A percentile compares a stretch with the other conserved stretches of the same genome.
Conservation (phyloP, 2,113 vertebrate genomes). For the Zapus hudsonius region DNA sequence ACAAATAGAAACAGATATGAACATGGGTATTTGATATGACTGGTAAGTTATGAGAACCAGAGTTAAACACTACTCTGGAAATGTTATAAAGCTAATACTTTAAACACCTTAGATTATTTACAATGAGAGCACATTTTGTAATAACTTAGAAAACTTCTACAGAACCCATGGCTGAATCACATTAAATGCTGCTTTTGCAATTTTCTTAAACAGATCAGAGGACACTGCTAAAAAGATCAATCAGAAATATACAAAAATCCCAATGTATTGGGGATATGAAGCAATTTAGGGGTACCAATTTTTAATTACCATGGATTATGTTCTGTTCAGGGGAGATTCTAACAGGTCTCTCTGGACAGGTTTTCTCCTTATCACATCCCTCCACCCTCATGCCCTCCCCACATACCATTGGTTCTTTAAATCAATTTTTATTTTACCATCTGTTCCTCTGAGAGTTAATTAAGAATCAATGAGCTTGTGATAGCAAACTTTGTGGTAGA, state of each 20-base stretch:
- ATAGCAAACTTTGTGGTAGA: not conserved
- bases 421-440: slow-evolving; percentile 70
- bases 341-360: slow-evolving; percentile 11
- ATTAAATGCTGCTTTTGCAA: not conserved
- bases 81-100: not conserved
- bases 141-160: not conserved
- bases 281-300: not conserved
- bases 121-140: not conserved
- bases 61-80: not conserved
- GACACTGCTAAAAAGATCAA: not conserved
- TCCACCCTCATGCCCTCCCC: too few species aligned
- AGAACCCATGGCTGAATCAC: not conserved
- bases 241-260: slow-evolving; percentile 13
- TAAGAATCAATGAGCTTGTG: slow-evolving; percentile 25
- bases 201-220: not conserved
- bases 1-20: slow-evolving; percentile 16
- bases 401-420: slow-evolving; percentile 10
- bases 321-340: slow-evolving; percentile 6
- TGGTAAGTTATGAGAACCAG: not conserved
- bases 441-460: slow-evolving; percentile 54
- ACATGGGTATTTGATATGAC: not conserved
- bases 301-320: slow-evolving; percentile 28
- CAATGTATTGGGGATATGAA: not conserved
- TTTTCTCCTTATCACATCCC: not conserved
- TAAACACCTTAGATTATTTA: not conserved